Base-by-base conservation (phyloP, 1,140 invertebrate genomes). In the roundworm (Caenorhabditis elegans) region DNA sequence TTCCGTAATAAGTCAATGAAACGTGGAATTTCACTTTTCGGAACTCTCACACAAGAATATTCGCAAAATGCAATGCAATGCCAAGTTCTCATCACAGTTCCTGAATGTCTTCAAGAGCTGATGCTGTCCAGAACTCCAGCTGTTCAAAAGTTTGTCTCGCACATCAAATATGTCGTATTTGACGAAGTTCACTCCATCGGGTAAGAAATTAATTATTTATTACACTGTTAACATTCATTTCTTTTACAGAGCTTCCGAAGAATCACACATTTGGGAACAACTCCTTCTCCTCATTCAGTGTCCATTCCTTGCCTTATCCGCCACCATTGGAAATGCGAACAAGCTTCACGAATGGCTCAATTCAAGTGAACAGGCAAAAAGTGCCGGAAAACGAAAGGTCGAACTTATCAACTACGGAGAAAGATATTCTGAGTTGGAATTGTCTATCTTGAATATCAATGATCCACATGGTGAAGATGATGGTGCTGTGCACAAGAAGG, bases 251-350 rank as follows among this genome's bases (percentile, higher is more conserved):
- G 84, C 86, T 13, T 84, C 84, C 6, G 82, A 84, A 43, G 85
- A 87, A 34, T 89, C 89, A 0, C 83, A 90, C 51, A 85, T 89
- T 31, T 90, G 89, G 87, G 88, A 89, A 76, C 88, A 90, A 65
- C 88, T 89, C 34, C 89, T 89, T 49, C 78, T 90, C 17, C 81
- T 89, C 19, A 90, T 89, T 51, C 84, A 82, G 11, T 89, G 87
- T 79, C 88, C 88, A 17, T 89, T 89, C 82, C 85, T 89, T 22
- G 88, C 88, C 4, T 79, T 89, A 11, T 89, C 88, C 5, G 88
- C 88, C 43, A 89, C 88, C 24, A 88, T 89, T 24, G 82, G 85
- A 79, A 89, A 89, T 80, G 80, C 85, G 22, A 82, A 88, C 17
- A 83, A 82, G n/a, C 48, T 89, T 11, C 84, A 86, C 47, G 39